Conservation (phyloP, 2,113 vertebrate genomes). For the Elephantulus edwardii region DNA sequence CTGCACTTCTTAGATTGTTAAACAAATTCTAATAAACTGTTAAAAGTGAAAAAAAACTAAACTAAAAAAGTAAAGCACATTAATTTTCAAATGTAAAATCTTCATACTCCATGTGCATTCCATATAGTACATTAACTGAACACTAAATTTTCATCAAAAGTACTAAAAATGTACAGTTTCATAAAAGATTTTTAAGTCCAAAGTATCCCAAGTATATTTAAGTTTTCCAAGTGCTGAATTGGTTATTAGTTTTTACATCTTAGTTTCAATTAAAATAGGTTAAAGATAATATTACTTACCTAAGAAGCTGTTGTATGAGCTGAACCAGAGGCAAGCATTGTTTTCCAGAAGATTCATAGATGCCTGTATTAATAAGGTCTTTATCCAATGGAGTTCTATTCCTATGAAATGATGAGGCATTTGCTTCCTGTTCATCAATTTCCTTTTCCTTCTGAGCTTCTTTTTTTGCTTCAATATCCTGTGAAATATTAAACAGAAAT, state of each 20-base stretch:
- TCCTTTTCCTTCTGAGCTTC: constrained; percentile 99
- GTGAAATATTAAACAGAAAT: constrained; percentile 45
- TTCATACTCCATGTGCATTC: neutral
- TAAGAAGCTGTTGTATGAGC: constrained; percentile 95
- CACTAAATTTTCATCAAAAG: neutral
- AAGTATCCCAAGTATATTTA: neutral
- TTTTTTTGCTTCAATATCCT: constrained; percentile 99
- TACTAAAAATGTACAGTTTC: neutral
- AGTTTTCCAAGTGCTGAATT: neutral
- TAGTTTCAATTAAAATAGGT: neutral
- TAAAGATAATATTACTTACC: constrained; percentile 82
- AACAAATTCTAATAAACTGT: too few relatives aligned
- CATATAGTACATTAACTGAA: neutral
- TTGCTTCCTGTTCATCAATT: constrained; percentile 98
- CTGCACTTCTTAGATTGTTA: too few relatives aligned
- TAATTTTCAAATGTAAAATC: neutral
- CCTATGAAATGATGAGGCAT: constrained; percentile 93
- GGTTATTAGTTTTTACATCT: neutral
- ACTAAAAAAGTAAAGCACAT: neutral
- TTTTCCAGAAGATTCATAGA: constrained; percentile 96
- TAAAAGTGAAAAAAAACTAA: too few relatives aligned
- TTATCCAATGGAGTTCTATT: constrained; percentile 95
- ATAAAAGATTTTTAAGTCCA: neutral
- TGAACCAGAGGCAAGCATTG: constrained; percentile 97
- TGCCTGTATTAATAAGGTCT: constrained; percentile 98